Evolutionary conservation across 2,888 invertebrate species (phyloP), one percentile per base, ranked within the genome.

Genomic region (Graphium colonna): DNA sequence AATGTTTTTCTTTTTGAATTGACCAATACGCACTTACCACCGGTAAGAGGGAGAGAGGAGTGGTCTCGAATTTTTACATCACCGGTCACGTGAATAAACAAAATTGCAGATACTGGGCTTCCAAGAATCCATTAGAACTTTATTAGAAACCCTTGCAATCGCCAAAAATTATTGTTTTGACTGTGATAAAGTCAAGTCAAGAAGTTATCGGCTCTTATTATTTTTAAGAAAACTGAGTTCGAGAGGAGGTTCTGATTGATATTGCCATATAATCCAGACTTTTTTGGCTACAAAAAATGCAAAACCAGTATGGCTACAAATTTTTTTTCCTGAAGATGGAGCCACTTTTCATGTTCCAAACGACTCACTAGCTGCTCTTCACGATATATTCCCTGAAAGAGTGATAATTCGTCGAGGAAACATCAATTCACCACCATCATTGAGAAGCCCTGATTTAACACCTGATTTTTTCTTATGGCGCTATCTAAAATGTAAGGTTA

Each of bases 241-340:
- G 58, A 43, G 38, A 59, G 46, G 55, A 57, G 51, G 56, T 59
- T 58, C 61, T 33, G 49, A 60, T 36, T 44, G 51, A 50, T 54
- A 59, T 62, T 62, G 57, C 58, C 55, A 60, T 56, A 62, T 59
- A 58, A 60, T 63, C 52, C 45, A 57, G 57, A 59, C 39, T 54
- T 57, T 58, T 60, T 54, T 59, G 55, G 55, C 61, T 60, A 54
- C 57, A 61, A 60, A 62, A n/a, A 60, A 62, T 60, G 58, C 57
- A 58, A 61, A 63, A 62, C 53, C 59, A 61, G 58, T 16, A 15
- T 48, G 63, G 60, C 51, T 63, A 62, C 52, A 62, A 62, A 59
- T 58, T 13, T 61, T 60, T 57, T 63, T 65, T 51, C 62, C 64
- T 53, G 60, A 61, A 62, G 62, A 64, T 62, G 59, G 53, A 62